Base-by-base conservation (phyloP, 2,797 vertebrate species). In the Eptatretus atami region DNA sequence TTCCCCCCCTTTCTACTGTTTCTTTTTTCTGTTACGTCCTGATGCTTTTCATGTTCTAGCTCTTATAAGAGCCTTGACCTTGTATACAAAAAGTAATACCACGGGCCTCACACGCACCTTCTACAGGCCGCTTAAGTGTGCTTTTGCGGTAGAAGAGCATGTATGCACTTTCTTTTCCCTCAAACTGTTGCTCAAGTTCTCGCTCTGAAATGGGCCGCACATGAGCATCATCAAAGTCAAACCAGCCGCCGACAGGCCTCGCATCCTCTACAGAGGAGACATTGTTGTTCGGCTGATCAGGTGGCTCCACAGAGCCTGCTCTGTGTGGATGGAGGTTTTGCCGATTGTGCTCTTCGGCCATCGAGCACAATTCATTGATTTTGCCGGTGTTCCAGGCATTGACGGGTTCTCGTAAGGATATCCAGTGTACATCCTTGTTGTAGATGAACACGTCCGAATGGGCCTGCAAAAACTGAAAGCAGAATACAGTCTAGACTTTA, bases 101-200 rank as follows among this genome's bases (percentile, higher is more conserved):
- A 44, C 3, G 4, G 31, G 31, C 6, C 4, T 44, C 31, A 44
- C 31, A 44, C 31, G 31, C 31, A 44, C 86, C 88, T 77, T 84
- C 79, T 12, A 66, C 65, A 0, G 86, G 83, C 66, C 90, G 79
- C 68, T 75, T 74, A 68, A 94, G 72, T 66, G 74, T 76, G 65
- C 77, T 76, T 72, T 83, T 84, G 66, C 90, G 81, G 71, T 94
- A 98, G 70, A 95, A 98, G 69, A 95, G 75, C 90, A 98, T 98
- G 76, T 98, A 95, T 66, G 90, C 88, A 52, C 88, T 93, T 75
- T 98, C 90, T 74, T 84, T 87, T 63, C 90, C 90, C 75, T 92
- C 82, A 71, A 93, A 98, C 67, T 94, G 88, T 71, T 83, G 86
- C 73, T 84, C 77, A 67, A 95, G 82, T 65, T 87, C 84, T 63